A percentile compares a stretch with the other conserved stretches of the same genome.
Evolutionary conservation across 92 coral and sea anemone genomes (phyloP).

Genomic region (Siderastrea radians): DNA sequence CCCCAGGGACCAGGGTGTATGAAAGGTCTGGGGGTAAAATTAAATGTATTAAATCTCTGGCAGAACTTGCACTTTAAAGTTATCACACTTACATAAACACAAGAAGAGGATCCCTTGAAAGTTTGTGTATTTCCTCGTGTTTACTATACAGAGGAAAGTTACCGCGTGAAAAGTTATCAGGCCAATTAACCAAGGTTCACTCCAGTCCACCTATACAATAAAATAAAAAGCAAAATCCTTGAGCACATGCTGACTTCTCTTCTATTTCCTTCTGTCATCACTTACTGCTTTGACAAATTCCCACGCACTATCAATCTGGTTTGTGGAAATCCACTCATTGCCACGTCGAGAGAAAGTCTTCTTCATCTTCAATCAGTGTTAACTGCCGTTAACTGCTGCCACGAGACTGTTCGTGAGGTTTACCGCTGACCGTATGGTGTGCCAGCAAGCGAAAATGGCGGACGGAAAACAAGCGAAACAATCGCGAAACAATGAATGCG

Average conservation of each 20-base stretch:
- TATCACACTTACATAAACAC: conserved; percentile 80
- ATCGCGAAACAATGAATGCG: no score
- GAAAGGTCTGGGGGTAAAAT: no score
- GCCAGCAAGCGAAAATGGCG: conserved; percentile 26
- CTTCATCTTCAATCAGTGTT: not conserved
- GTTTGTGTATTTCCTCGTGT: conserved; percentile 72
- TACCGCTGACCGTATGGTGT: not conserved
- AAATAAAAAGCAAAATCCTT: no score
- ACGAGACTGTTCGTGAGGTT: not conserved
- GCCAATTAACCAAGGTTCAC: conserved; percentile 85
- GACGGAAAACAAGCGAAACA: no score
- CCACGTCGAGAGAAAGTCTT: conserved; percentile 17
- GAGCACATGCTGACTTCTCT: no score
- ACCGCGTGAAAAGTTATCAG: conserved; percentile 75
- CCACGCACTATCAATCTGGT: conserved; percentile 83
- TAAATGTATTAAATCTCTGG: no score
- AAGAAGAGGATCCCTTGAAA: conserved; percentile 83
- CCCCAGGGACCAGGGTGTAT: no score
- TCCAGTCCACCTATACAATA: conserved; percentile 85
- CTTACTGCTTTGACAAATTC: conserved; percentile 94
- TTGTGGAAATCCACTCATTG: conserved; percentile 76
- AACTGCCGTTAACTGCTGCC: no score
- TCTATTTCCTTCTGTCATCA: not conserved
- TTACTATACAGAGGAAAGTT: conserved; percentile 59
- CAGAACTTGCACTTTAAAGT: no score